Evolutionary conservation across 2,888 invertebrate species (phyloP), one percentile per base, ranked within the genome.

Genomic region (Diarsia mendica): DNA sequence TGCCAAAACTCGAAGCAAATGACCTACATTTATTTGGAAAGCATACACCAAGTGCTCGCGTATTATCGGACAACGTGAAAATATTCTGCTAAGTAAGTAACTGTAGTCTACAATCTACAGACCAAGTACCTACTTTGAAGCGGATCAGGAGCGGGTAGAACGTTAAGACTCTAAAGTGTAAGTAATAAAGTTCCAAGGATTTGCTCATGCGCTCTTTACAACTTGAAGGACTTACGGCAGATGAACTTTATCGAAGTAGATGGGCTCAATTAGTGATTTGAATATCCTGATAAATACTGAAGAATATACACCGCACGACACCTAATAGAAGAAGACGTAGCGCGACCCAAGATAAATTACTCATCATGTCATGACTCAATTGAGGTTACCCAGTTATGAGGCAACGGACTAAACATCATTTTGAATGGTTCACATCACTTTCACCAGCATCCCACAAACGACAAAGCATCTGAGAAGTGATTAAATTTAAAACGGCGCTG

Each of bases 301-400:
- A 39, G 39, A 71, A 70, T 73, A 67, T 55, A 65, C 53, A 20
- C 46, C 64, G n/a, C n/a, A n/a, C n/a, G n/a, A 68, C 58, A 20
- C 58, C 9, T 49, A 78, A 85, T 75, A 70, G 74, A 70, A 69
- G 70, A 67, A 23, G 49, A 65, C 75, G 28, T 58, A 68, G 68
- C 64, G 66, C 71, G 66, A 66, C 68, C 64, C 70, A 72, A 76
- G 79, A 85, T 85, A 88, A 89, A 90, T 86, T 82, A 85, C 79
- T 84, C 84, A 79, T 77, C 44, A 75, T 68, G 58, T 65, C 64
- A 79, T 84, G 83, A 75, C 69, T 73, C 83, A 82, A 91, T 91
- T 87, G 91, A 87, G 91, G 91, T 91, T 87, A 91, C 90, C 89
- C 82, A 86, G 89, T 88, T 88, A 80, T 75, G 77, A 77, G 76